Evolutionary conservation across 2,888 invertebrate species (phyloP).

Genomic region (Meiosimyza platycephala): DNA sequence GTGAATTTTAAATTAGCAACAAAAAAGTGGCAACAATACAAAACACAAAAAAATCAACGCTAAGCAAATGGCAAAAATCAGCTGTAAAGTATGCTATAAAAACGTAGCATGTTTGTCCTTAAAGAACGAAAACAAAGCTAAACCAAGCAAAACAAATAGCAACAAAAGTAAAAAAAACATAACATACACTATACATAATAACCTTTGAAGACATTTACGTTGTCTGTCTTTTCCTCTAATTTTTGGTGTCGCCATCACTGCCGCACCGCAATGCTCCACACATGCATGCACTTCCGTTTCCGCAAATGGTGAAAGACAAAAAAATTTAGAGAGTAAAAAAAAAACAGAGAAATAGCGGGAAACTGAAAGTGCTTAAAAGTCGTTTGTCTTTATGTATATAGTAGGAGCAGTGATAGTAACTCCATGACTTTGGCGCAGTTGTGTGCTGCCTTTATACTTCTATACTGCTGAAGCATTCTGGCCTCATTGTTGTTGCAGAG

Average conservation of each 20-base stretch:
- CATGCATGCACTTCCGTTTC: conserved; percentile 53
- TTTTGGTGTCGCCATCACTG: background rate
- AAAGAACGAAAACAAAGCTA: conserved; percentile 6
- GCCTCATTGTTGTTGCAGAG: background rate
- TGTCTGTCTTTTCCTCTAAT: conserved; percentile 28
- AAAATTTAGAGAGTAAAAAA: background rate
- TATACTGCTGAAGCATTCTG: background rate
- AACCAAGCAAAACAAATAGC: conserved; percentile 13
- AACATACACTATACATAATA: conserved; percentile 55
- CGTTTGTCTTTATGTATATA: conserved; percentile 34
- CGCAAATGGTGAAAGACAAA: background rate
- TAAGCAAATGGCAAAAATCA: background rate
- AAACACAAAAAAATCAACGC: conserved; percentile 3
- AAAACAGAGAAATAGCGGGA: no score
- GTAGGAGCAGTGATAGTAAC: background rate
- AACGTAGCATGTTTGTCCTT: background rate
- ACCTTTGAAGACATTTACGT: conserved; percentile 43
- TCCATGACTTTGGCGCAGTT: background rate
- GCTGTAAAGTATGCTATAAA: conserved; percentile 21
- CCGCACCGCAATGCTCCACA: conserved; percentile 20
- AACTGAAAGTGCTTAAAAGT: conserved; percentile 28
- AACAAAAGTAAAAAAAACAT: conserved; percentile 2
- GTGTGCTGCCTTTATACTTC: background rate
- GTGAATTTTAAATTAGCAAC: conserved; percentile 1
- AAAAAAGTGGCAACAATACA: background rate